phyloP scores from a whole-genome alignment of 2,797 vertebrate genomes.

The Typhlichthys eigenmanni region DNA sequence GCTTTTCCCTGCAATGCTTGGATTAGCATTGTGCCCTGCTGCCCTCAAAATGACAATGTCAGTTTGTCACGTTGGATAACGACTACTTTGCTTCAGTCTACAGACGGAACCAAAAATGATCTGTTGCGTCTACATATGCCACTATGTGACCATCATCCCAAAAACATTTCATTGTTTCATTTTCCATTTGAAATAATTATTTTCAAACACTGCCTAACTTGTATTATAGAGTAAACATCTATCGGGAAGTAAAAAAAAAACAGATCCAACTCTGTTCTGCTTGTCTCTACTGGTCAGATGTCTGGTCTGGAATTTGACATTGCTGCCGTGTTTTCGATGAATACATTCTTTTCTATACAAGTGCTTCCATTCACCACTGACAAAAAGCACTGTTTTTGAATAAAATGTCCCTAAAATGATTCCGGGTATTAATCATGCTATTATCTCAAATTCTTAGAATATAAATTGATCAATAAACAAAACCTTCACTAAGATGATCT shows the following conservation, averaged over 20 bases:
- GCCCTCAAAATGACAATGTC: neutral
- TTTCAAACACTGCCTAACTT: conserved; percentile 24
- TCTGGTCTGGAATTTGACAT: conserved; percentile 28
- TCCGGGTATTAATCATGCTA: conserved; percentile 62
- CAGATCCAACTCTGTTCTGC: conserved; percentile 27
- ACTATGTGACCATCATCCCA: neutral
- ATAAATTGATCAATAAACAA: conserved; percentile 63
- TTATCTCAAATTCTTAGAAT: conserved; percentile 52
- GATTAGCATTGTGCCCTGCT: no score
- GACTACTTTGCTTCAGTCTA: conserved; percentile 19
- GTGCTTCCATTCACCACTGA: conserved; percentile 61
- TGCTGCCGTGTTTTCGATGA: conserved; percentile 21
- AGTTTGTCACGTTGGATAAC: conserved; percentile 16
- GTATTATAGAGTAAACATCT: conserved; percentile 30
- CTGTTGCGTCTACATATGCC: conserved; percentile 37
- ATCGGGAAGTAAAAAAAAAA: conserved; percentile 10
- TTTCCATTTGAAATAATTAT: conserved; percentile 46
- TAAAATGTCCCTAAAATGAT: conserved; percentile 47
- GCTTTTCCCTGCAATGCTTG: no score
- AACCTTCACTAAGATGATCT: conserved; percentile 26
- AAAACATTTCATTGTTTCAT: conserved; percentile 29
- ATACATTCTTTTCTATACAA: conserved; percentile 54
- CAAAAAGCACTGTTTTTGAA: conserved; percentile 53
- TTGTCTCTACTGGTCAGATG: conserved; percentile 29
- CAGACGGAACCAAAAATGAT: conserved; percentile 14